Base-by-base conservation (phyloP, 2,888 invertebrate genomes). In the Sinotaia quadrata region DNA sequence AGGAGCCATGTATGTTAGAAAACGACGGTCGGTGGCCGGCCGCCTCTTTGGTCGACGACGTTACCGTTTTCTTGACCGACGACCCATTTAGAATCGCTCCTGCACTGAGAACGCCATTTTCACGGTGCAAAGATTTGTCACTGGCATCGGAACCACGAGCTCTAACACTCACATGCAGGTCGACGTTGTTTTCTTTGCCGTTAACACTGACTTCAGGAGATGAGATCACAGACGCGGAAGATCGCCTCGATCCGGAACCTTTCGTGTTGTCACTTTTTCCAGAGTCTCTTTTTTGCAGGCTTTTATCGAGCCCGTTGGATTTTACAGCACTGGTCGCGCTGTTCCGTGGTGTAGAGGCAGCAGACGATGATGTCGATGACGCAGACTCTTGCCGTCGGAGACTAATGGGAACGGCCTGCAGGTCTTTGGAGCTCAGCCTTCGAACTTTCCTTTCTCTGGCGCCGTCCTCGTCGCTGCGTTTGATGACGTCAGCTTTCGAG, bases 301-400 rank as follows among this genome's bases (percentile, higher is more conserved):
- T 41, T 15, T 41, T 15, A 8, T 15, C 18, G 41, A 12, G 10
- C 8, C 41, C 18, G 8, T 41, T 15, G 8, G 10, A 12, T 15
- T 41, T 41, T 8, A 12, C 41, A 8, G 7, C 21, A 21, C 10
- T 24, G 18, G 36, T 24, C 21, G n/a, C 21, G 33, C 10, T 36
- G 33, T 31, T 36, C 24, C 10, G 8, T 5, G 36, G 21, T 18
- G n/a, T 12, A 29, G 7, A 8, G 33, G 15, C 29, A 0, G n/a
- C 36, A 18, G 70, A 51, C n/a, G 70, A 67, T 5, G 61, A 51
- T 21, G 37, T 27, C n/a, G 65, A 63, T 12, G 36, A 65, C 7
- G 59, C 47, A 27, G 60, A 41, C 1, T 63, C 54, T 4, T 34
- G 12, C 37, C 52, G 56, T 10, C n/a, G n/a, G n/a, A n/a, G n/a